Base-by-base conservation (phyloP, 2,797 vertebrate species). In the Epinephelus coioides region DNA sequence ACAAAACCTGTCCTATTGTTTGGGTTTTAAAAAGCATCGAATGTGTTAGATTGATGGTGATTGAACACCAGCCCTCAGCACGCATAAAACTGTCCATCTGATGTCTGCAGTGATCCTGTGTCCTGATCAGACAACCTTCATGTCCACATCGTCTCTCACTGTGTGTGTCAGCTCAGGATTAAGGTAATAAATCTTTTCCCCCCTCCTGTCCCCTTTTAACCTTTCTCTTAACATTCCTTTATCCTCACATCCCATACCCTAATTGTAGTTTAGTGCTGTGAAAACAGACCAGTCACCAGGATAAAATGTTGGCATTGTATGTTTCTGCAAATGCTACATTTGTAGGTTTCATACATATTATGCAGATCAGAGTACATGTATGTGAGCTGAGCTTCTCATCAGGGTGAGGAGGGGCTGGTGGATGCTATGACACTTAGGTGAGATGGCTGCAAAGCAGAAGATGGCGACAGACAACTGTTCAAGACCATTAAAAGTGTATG, bases 81-180 rank as follows among this genome's bases (percentile, higher is more conserved):
- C 27, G 47, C 38, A 69, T 54, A 65, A 76, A 82, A 43, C 67
- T 73, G 70, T 69, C 56, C 19, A 23, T 62, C 43, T 66, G 72
- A 69, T 34, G 18, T 49, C 30, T 30, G 55, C 21, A 50, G n/a
- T 25, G 63, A 63, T 67, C 46, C 15, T 40, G 54, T 64, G 67
- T 17, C 54, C 79, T 64, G 65, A 74, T 76, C 64, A 27, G 64
- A 67, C 69, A 56, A 15, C 65, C 62, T 63, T 44, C 27, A 0
- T 59, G 44, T 65, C 25, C 54, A 49, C 53, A n/a, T n/a, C 14
- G 5, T n/a, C 14, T 30, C n/a, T 71, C 27, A 25, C 21, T 0
- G 15, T 30, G 6, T 53, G 13, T 65, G 47, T 53, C n/a, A 57
- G 44, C 38, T 53, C 21, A 73, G 25, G 17, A 46, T 9, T 18